Conservation (phyloP, 2,113 vertebrate species). For the Anguilla rostrata region DNA sequence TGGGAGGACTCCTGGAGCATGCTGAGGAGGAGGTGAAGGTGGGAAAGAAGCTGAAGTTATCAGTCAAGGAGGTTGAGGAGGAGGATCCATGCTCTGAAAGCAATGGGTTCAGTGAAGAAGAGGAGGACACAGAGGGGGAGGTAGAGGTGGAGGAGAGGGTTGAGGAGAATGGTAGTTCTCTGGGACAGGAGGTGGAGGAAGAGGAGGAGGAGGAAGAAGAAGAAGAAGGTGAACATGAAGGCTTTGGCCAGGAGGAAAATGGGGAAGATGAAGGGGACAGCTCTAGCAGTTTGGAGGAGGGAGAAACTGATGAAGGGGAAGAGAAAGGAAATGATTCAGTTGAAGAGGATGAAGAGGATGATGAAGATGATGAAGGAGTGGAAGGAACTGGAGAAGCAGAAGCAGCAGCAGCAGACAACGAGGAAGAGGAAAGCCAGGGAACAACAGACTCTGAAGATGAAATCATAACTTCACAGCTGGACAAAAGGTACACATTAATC, state of each 20-base stretch:
- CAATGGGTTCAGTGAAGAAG: background rate
- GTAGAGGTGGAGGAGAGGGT: background rate
- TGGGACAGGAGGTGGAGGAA: background rate
- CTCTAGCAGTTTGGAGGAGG: constrained; percentile 19
- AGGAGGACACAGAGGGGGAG: background rate
- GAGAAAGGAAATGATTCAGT: constrained; percentile 10
- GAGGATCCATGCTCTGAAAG: background rate
- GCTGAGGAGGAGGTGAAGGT: background rate
- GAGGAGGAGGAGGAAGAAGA: background rate
- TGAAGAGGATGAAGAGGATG: constrained; percentile 31
- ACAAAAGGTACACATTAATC: constrained; percentile 42
- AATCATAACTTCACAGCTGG: constrained; percentile 54
- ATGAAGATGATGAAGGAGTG: constrained; percentile 3
- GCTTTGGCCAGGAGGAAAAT: background rate
- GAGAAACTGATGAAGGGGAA: background rate
- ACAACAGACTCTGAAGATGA: constrained; percentile 54
- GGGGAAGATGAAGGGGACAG: constrained; percentile 27
- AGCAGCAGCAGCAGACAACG: background rate
- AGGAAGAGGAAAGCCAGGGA: background rate
- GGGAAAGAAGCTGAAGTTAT: background rate
- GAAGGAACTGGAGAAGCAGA: constrained; percentile 29
- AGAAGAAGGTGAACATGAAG: background rate
- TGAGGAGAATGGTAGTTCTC: background rate
- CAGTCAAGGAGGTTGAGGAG: background rate
- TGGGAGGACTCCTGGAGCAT: background rate